phyloP scores from a whole-genome alignment of 2,113 vertebrate species.

The Hystrix cristata region DNA sequence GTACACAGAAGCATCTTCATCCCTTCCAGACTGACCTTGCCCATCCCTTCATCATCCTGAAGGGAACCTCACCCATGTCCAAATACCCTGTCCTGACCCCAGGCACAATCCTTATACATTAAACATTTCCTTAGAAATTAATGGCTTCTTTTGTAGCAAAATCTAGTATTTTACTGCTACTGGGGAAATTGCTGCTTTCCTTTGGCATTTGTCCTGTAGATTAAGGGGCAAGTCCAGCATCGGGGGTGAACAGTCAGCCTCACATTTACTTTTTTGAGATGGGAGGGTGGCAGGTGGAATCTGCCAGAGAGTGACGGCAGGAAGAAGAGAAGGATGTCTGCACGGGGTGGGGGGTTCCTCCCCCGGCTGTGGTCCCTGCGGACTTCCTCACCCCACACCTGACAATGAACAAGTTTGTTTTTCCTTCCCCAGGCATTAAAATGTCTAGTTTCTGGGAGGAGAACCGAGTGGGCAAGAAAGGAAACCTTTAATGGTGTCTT shows the following conservation, averaged over 20 bases:
- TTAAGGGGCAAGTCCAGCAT: not conserved
- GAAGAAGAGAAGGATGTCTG: not conserved
- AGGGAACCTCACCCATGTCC: not conserved
- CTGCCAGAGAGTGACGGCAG: not conserved
- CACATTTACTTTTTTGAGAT: not conserved
- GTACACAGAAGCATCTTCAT: not conserved
- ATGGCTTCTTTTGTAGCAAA: conserved; percentile 1
- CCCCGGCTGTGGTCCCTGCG: not conserved
- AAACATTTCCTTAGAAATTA: not conserved
- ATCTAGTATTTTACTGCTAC: not conserved
- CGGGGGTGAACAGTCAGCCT: not conserved
- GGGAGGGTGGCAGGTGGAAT: not conserved
- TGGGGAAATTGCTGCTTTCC: not conserved
- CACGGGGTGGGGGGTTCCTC: rapidly evolving
- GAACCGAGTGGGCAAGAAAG: not conserved
- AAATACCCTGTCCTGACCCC: not conserved
- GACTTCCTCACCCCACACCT: not conserved
- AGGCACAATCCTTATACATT: not conserved
- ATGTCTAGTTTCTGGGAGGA: not conserved
- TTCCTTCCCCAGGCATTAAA: not conserved
- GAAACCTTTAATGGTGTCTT: not conserved
- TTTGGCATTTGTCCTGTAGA: not conserved
- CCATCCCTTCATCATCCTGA: not conserved
- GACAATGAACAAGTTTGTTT: not conserved
- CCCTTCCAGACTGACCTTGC: not conserved